Evolutionary conservation across 2,113 vertebrate genomes (phyloP).

Genomic region (Saimiri boliviensis): DNA sequence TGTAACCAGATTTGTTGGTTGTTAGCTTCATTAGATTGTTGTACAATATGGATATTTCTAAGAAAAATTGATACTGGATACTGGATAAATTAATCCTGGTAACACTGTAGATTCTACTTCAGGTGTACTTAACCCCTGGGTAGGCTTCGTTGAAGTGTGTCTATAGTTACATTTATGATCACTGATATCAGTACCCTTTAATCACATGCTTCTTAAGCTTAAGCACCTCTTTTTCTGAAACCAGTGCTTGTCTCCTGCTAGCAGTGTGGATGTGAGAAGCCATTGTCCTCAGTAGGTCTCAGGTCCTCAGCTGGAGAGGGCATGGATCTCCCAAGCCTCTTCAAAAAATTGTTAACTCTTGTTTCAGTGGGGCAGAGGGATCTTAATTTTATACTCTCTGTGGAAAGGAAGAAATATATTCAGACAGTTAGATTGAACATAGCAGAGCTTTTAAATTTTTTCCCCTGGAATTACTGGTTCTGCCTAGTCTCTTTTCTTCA

Average conservation of each 20-base stretch:
- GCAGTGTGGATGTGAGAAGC: background rate
- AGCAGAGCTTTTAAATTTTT: background rate
- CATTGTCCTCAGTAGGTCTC: background rate
- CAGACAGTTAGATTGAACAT: background rate
- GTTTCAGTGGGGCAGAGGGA: background rate
- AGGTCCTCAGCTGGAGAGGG: background rate
- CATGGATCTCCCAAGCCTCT: background rate
- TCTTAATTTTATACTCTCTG: background rate
- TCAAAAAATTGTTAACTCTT: background rate
- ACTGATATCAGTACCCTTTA: no score
- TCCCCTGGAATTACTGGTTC: background rate
- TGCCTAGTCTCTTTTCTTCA: background rate
- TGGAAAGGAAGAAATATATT: background rate
- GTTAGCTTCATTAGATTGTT: background rate
- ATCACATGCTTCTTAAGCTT: background rate
- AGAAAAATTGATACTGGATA: background rate
- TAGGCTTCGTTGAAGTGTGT: background rate
- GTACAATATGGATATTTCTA: background rate
- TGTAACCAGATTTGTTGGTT: background rate
- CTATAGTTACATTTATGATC: background rate
- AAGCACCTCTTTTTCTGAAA: background rate
- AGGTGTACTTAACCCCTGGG: background rate
- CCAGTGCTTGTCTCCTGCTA: background rate
- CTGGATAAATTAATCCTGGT: background rate
- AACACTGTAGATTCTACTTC: background rate